Evolutionary conservation across 2,797 vertebrate species (phyloP), one percentile per base, ranked within the genome.

Genomic region (Myotis findleyi): DNA sequence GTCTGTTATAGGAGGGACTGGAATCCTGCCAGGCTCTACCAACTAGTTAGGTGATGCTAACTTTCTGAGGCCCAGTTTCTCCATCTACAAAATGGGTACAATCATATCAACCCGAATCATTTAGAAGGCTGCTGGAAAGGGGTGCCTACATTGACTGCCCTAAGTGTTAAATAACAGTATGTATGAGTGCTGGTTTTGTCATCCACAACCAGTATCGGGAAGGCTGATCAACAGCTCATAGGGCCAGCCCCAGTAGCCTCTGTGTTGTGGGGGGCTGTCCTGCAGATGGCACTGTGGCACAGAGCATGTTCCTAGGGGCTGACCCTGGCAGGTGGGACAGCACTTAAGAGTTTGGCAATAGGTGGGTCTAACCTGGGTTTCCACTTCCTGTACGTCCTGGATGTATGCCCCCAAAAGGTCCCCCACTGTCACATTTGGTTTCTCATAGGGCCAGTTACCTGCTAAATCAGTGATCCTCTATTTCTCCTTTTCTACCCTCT

Each of bases 231-330:
- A 20, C 2, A 12, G 38, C 11, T 25, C 38, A 82, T 33, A 12
- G 23, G 55, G 75, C 21, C 13, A 30, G 62, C 33, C 57, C 36
- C 27, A 14, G 21, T 4, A 66, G 30, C 41, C 64, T 71, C n/a
- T 1, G 3, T 2, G 2, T 27, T 14, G 21, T 23, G 25, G 0
- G 0, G 20, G 20, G 3, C 8, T 38, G 2, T 17, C 88, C 87
- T 95, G 93, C 66, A 95, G 97, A 72, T 92, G 93, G 84, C 2
- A 6, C 87, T 95, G 87, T 86, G 68, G 38, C 55, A 69, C 3
- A 2, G 33, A 11, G 27, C 81, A 84, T 85, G 68, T 6, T 49
- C 6, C 21, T 2, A 47, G 13, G 14, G 4, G 18, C 59, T 33
- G n/a, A 18, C 8, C 20, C 0, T 17, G 57, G 14, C 5, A 2